Base-by-base conservation (phyloP, 2,888 invertebrate species). In the Neoscelio sp. region DNA sequence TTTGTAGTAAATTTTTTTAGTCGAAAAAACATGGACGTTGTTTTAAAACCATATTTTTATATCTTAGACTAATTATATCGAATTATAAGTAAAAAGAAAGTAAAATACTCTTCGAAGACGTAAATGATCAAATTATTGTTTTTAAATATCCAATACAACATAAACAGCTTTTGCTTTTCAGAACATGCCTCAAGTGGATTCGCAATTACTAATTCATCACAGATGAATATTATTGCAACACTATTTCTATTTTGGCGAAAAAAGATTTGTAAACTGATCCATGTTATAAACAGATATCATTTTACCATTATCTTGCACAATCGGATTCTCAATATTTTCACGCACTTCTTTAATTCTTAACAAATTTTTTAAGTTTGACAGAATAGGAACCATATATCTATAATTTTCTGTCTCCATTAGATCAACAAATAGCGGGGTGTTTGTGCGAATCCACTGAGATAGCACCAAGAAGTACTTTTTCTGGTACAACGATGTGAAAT, bases 181-280 rank as follows among this genome's bases (percentile, higher is more conserved):
- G 26, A 18, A 38, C 20, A 42, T n/a, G 42, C 13, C 1, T 70
- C 77, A 0, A 77, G 5, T 7, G 75, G 70, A 70, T 58, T 77
- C 0, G 64, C 28, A 6, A 64, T 46, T 35, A 28, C 33, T 2
- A 44, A n/a, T 12, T 77, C 64, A 8, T 77, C 83, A 20, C 73
- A 75, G 58, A 85, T 83, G 1, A 83, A 38, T 18, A 83, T 80
- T 38, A 85, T 75, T 15, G 80, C 81, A 28, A 84, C 38, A 30
- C 71, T 52, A 40, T 78, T 80, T 15, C 40, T 38, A 46, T 78
- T 67, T 8, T 71, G n/a, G 17, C 56, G 33, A 81, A 83, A 65
- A 77, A 82, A 40, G 30, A 56, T 38, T 52, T 70, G 40, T 80
- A 84, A 38, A 77, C 44, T 2, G 15, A 56, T 3, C 83, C 84